These are phyloP conservation scores for Rhegmatorhina hoffmannsi DNA, from an alignment of 2,113 vertebrate genomes.

Conservation along the genomic window DNA sequence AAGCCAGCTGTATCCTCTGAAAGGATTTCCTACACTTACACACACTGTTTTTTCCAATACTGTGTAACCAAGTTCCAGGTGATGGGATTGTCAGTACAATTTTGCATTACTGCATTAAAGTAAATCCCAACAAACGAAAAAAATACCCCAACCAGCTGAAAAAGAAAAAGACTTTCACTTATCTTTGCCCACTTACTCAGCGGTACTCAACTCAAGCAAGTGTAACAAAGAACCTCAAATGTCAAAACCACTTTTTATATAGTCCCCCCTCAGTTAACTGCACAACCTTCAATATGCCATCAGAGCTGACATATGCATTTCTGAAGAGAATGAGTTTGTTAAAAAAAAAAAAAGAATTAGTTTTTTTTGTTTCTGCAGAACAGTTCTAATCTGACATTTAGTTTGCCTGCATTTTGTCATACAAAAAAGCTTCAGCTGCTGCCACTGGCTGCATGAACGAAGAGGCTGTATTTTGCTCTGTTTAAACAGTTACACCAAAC, in stretches of 20 bases:
- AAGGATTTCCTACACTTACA: neutral
- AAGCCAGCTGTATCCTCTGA: neutral
- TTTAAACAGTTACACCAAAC: slow-evolving; percentile 2
- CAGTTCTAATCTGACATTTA: neutral
- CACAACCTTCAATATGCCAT: neutral
- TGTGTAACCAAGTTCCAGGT: neutral
- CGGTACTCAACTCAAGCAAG: neutral
- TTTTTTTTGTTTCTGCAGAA: neutral
- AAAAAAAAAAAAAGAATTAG: neutral
- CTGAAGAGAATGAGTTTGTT: neutral
- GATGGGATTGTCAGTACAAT: neutral
- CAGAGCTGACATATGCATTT: neutral
- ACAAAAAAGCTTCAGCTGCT: neutral
- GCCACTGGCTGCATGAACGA: neutral
- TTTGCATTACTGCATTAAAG: neutral
- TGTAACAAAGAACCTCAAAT: neutral
- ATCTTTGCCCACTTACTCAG: neutral
- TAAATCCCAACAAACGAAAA: neutral
- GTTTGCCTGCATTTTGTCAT: neutral
- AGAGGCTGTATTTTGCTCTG: neutral
- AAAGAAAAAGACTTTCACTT: accelerated
- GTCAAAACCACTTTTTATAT: neutral
- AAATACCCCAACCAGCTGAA: neutral
- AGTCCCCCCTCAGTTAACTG: neutral
- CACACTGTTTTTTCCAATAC: neutral